A percentile compares a stretch with the other conserved stretches of the same genome.
Evolutionary conservation across 2,797 vertebrate species (phyloP).

Genomic region (Phoeniculus purpureus): DNA sequence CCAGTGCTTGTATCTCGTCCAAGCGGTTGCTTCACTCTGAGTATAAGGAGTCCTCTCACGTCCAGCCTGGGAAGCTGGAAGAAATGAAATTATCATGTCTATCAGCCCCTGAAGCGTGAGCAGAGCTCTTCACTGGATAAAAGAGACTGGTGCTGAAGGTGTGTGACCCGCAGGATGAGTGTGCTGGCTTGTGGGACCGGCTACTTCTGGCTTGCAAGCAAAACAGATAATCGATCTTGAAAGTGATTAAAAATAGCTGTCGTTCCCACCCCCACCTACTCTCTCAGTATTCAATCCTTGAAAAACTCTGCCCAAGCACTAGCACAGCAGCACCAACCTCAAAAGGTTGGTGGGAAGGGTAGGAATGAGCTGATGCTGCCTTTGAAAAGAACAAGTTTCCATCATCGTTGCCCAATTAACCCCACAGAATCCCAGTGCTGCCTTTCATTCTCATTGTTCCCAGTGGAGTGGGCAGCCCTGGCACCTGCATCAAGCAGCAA

Average conservation of each 20-base stretch:
- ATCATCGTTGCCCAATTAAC: not conserved
- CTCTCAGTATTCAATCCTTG: not conserved
- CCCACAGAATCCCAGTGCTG: not conserved
- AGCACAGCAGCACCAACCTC: not conserved
- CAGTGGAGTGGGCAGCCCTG: not conserved
- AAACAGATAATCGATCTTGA: not conserved
- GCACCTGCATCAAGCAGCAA: not conserved
- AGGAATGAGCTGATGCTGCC: not conserved
- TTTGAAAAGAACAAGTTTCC: not conserved
- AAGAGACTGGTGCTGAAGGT: not conserved
- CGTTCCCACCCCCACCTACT: not conserved
- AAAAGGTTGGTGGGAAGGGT: not conserved
- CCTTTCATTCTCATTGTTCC: not conserved
- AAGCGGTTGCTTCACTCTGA: not conserved
- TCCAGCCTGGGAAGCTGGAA: not conserved
- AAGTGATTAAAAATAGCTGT: not conserved
- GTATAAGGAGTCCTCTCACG: not conserved
- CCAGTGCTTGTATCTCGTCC: not conserved
- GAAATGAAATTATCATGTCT: not conserved
- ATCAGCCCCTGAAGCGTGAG: not conserved
- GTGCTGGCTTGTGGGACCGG: not conserved
- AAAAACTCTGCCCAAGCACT: not conserved
- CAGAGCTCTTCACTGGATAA: not conserved
- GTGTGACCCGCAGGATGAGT: rapidly evolving
- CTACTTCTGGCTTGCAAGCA: constrained; percentile 9